Base-by-base conservation (phyloP, 2,888 invertebrate genomes). In the Dolichomitus sp. region DNA sequence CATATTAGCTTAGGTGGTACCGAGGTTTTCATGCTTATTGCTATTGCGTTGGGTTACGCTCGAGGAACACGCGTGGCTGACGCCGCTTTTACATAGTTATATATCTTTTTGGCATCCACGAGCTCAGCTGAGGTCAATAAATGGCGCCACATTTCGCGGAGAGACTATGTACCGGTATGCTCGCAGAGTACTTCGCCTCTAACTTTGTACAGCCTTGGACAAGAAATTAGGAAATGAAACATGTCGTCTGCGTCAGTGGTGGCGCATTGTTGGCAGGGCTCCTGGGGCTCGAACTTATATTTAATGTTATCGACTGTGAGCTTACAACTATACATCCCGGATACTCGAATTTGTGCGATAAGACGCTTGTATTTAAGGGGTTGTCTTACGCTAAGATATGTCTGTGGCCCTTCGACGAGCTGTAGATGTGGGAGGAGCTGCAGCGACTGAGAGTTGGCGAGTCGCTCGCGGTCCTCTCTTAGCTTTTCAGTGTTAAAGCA, bases 311-410 rank as follows among this genome's bases (percentile, higher is more conserved):
- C 45, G 4, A n/a, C 45, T n/a, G n/a, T 48, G 4, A 48, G n/a
- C 45, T 48, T 48, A n/a, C 45, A 48, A 5, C 45, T 48, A n/a
- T 48, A 48, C 4, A n/a, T 48, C n/a, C 45, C 45, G n/a, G 45
- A 48, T 9, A 48, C 1, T 14, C 45, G 45, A n/a, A 48, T 48
- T n/a, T n/a, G 45, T 5, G 45, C 45, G 2, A 48, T 14, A 4
- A 48, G n/a, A n/a, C 45, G 45, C n/a, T 48, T 48, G n/a, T 48
- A n/a, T 48, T 48, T n/a, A 48, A 48, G n/a, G 45, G 45, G 45
- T 12, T 9, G 4, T 48, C 45, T 48, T 48, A n/a, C n/a, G 45
- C n/a, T 14, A n/a, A 48, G n/a, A n/a, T 48, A 48, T 4, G 45
- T 4, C 45, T 48, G 45, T n/a, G 45, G 14, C 45, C 45, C 45